Evolutionary conservation across 2,888 invertebrate genomes (phyloP).

Genomic region (Lasioglossum villosulum): DNA sequence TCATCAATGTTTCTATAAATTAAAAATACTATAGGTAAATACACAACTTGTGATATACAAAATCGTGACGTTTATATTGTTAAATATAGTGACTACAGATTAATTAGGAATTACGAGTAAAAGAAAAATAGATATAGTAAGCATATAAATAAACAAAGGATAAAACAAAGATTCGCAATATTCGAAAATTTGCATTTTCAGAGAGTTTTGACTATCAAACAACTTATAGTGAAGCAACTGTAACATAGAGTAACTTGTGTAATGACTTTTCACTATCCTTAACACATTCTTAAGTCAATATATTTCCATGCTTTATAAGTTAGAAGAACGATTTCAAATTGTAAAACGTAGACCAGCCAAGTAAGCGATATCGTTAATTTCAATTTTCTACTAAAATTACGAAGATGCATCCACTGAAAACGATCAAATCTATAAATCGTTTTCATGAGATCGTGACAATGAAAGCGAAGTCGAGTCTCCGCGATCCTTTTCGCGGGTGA

Average conservation of each 20-base stretch:
- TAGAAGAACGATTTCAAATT: neutral
- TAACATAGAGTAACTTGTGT: neutral
- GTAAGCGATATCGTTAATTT: neutral
- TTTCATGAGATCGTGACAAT: neutral
- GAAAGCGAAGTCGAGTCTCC: neutral
- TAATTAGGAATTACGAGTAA: neutral
- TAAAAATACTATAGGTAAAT: neutral
- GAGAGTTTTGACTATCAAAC: neutral
- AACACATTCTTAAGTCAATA: neutral
- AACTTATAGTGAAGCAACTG: neutral
- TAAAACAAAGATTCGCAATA: neutral
- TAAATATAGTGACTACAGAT: neutral
- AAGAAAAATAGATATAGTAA: neutral
- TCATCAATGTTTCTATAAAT: neutral
- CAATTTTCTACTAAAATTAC: neutral
- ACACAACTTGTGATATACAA: slow-evolving; percentile 25
- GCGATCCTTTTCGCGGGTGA: neutral
- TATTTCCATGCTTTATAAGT: neutral
- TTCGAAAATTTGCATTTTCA: neutral
- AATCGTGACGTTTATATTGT: neutral
- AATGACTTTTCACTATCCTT: neutral
- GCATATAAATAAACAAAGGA: neutral
- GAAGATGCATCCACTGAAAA: no score
- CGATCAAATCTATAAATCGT: neutral
- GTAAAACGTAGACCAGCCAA: neutral